A percentile compares a stretch with the other conserved stretches of the same genome.
Conservation (phyloP, 2,797 vertebrate genomes). For the Gobio occitaniae region DNA sequence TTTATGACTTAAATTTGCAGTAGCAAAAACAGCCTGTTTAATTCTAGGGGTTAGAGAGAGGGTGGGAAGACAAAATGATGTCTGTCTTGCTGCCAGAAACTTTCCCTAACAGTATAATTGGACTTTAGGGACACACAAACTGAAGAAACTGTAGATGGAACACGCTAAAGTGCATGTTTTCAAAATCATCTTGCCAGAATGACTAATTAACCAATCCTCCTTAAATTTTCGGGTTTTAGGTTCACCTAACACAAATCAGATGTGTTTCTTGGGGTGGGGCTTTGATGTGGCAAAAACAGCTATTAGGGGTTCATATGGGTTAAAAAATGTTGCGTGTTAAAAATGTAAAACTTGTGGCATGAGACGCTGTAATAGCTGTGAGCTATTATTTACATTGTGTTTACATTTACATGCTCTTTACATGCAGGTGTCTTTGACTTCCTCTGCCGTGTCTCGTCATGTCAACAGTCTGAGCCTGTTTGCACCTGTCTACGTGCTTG, state of each 20-base stretch:
- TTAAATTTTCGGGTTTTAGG: not conserved
- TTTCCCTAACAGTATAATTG: not conserved
- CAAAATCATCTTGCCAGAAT: not conserved
- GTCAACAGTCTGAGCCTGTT: constrained; percentile 16
- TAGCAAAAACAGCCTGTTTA: constrained; percentile 10
- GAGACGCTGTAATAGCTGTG: not conserved
- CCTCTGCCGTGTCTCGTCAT: constrained; percentile 16
- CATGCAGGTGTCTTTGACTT: constrained; percentile 21
- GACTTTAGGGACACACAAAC: not conserved
- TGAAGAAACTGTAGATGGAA: not conserved
- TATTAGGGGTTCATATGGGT: not conserved
- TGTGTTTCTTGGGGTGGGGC: not conserved
- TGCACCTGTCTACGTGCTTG: constrained; percentile 36
- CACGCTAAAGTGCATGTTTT: not conserved
- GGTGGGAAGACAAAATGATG: not conserved
- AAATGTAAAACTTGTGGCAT: not conserved
- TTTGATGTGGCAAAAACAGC: not conserved
- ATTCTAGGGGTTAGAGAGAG: not conserved
- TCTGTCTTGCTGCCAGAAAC: not conserved
- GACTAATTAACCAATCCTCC: not conserved
- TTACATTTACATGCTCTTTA: not conserved
- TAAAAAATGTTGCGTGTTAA: not conserved
- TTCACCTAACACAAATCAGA: not conserved
- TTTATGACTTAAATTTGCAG: not conserved
- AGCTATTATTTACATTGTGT: constrained; percentile 12